phyloP scores from a whole-genome alignment of 2,113 vertebrate species.

The Furnarius figulus region DNA sequence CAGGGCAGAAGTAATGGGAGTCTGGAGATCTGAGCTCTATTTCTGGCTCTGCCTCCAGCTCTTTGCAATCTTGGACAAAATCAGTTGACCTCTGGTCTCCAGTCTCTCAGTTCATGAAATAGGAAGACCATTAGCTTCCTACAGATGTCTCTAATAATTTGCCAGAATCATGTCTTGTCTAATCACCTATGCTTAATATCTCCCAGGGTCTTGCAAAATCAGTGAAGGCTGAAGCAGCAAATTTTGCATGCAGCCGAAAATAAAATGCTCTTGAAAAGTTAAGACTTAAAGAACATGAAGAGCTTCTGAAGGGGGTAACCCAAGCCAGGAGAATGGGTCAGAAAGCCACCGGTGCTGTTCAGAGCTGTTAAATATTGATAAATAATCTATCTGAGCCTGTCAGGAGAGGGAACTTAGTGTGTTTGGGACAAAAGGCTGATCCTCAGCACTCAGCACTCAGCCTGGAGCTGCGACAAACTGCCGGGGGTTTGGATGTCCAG shows the following conservation, averaged over 20 bases:
- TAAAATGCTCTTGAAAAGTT: neutral
- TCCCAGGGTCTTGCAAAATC: slow-evolving; percentile 24
- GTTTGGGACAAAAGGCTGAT: neutral
- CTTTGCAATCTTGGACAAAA: neutral
- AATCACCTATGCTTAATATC: slow-evolving; percentile 39
- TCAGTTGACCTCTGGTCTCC: slow-evolving; percentile 16
- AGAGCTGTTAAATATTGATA: neutral
- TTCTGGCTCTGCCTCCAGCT: slow-evolving; percentile 9
- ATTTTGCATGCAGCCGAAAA: neutral
- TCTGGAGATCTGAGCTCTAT: neutral
- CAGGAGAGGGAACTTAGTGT: neutral
- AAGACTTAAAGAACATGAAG: neutral
- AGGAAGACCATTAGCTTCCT: slow-evolving; percentile 27
- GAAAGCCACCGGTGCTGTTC: neutral
- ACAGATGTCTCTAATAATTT: slow-evolving; percentile 33
- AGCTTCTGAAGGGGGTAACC: neutral
- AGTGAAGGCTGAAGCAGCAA: slow-evolving; percentile 18
- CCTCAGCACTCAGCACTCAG: neutral
- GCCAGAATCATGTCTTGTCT: slow-evolving; percentile 22
- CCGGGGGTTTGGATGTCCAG: neutral
- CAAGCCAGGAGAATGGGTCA: neutral
- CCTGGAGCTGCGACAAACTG: neutral
- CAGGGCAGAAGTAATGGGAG: neutral
- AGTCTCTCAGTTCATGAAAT: neutral
- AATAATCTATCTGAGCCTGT: neutral